Evolutionary conservation across 1,140 invertebrate species (phyloP).

Genomic region (Berghia stephanieae): DNA sequence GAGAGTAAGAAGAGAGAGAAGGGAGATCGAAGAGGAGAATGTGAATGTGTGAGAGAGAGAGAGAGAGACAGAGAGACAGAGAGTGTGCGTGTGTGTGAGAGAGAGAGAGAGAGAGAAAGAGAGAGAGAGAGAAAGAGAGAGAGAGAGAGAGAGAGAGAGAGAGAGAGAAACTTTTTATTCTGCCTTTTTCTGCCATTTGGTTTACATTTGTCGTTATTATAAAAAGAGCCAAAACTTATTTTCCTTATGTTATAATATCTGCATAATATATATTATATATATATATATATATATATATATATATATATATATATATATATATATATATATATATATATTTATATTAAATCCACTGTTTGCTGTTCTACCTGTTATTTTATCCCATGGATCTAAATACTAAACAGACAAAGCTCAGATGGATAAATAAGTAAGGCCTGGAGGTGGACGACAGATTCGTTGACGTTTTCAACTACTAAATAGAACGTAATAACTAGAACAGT

Average conservation of each 20-base stretch:
- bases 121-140: neutral
- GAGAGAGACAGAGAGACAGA: neutral
- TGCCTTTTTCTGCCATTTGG: too few species aligned
- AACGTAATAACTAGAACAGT: too few species aligned
- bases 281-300: neutral
- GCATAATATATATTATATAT: neutral
- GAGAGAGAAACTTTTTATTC: too few species aligned
- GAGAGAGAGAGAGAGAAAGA: slow-evolving; percentile 6
- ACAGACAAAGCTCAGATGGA: too few species aligned
- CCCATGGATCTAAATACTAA: too few species aligned
- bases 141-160: neutral
- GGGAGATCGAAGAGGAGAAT: neutral
- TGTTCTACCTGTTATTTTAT: too few species aligned
- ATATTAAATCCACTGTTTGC: too few species aligned
- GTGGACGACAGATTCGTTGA: too few species aligned
- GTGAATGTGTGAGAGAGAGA: neutral
- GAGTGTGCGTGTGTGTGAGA: neutral
- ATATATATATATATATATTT: neutral
- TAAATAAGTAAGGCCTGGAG: too few species aligned
- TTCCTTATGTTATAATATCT: neutral
- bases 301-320: neutral
- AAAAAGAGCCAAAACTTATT: neutral
- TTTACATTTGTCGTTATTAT: too few species aligned
- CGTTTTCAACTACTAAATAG: too few species aligned
- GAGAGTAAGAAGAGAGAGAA: neutral